A percentile compares a stretch with the other conserved stretches of the same genome.
These are phyloP conservation scores for Cyrtorhinus lividipennis DNA, from an alignment of 1,140 invertebrate species.

Conservation along the genomic window DNA sequence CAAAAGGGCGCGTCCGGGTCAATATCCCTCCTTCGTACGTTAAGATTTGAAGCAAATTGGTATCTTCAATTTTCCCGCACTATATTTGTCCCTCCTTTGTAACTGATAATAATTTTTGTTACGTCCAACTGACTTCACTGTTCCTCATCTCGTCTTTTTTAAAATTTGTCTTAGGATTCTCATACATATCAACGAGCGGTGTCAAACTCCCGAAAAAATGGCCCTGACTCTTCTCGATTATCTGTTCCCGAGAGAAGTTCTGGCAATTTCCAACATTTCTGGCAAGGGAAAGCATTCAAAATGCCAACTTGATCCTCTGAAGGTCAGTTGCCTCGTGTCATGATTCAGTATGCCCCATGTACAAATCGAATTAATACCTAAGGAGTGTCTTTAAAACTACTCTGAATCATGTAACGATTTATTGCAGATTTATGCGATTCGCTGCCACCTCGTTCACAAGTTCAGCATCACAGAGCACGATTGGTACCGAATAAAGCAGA, in stretches of 20 bases:
- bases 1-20: conserved; percentile 36
- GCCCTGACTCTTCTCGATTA: conserved; percentile 38
- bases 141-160: too few species aligned
- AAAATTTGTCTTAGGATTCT: conserved; percentile 33
- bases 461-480: conserved; percentile 36
- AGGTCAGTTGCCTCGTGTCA: too few species aligned
- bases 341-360: too few species aligned
- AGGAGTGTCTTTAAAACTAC: too few species aligned
- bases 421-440: conserved; percentile 35
- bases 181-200: conserved; percentile 38
- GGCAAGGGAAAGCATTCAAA: conserved; percentile 40
- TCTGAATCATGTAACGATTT: too few species aligned
- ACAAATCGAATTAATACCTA: too few species aligned
- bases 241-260: conserved; percentile 37
- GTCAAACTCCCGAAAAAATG: conserved; percentile 40
- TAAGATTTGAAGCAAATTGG: too few species aligned
- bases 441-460: conserved; percentile 37
- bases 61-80: too few species aligned
- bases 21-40: conserved; percentile 36
- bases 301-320: conserved; percentile 38
- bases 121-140: too few species aligned
- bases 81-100: not conserved
- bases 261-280: conserved; percentile 38
- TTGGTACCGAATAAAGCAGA: conserved; percentile 40
- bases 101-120: too few species aligned